phyloP scores from a whole-genome alignment of 1,140 invertebrate genomes.

The Nylanderia fulva region DNA sequence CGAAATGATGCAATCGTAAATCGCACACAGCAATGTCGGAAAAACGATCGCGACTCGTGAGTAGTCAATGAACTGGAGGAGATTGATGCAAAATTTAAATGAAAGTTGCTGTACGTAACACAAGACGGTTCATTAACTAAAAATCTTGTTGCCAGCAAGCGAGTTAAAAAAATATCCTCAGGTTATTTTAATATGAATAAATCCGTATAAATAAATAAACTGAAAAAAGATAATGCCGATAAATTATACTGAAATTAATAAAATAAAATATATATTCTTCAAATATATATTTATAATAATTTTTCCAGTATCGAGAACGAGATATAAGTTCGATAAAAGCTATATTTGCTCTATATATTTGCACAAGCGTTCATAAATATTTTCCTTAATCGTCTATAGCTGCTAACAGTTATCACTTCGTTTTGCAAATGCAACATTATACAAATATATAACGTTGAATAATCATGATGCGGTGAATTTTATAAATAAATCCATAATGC shows the following conservation, averaged over 20 bases:
- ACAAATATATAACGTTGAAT: not conserved
- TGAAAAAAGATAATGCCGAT: constrained; percentile 17
- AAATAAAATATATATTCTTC: no score
- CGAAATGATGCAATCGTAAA: not conserved
- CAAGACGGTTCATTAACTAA: constrained; percentile 25
- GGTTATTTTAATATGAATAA: constrained; percentile 18
- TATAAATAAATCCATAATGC: not conserved
- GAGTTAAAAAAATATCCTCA: constrained; percentile 17
- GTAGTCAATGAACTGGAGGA: constrained; percentile 12
- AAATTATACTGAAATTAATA: constrained; percentile 4
- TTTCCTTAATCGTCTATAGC: constrained; percentile 15
- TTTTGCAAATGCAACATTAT: not conserved
- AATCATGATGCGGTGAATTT: not conserved
- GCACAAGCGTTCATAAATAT: constrained; percentile 6
- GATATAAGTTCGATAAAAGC: constrained; percentile 28
- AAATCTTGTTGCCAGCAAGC: constrained; percentile 48
- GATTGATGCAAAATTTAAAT: constrained; percentile 64
- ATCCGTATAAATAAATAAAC: no score
- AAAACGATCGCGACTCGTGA: constrained; percentile 47
- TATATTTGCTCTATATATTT: constrained; percentile 15
- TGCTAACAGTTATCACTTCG: constrained; percentile 17
- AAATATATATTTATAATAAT: not conserved
- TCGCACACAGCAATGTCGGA: constrained; percentile 6
- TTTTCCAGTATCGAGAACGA: not conserved
- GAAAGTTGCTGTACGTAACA: constrained; percentile 60